Evolutionary conservation across 2,888 invertebrate species (phyloP), one percentile per base, ranked within the genome.

Genomic region (Drosophila barbarae): DNA sequence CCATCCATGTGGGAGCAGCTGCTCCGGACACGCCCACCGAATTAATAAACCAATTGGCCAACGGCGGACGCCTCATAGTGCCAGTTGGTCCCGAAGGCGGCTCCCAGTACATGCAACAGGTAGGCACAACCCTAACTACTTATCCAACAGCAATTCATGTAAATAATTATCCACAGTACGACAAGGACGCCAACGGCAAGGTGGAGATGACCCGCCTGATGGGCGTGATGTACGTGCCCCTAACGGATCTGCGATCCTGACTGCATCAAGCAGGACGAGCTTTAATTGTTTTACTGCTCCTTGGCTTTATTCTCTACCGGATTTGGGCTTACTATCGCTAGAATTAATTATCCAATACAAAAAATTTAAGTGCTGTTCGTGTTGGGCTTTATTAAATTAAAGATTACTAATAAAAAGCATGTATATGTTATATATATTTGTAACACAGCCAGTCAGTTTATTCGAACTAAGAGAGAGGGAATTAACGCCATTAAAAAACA

Each of bases 161-260:
- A 5, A 10, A 28, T 15, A 4, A 7, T 8, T 15, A 6, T 53
- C 58, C 87, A 6, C 92, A 97, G 92, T 94, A 98, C 60, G 99
- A 99, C 89, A 99, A 98, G 90, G 91, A 92, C 35, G 87, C 90
- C 3, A 94, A 96, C 87, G 98, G 98, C 8, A 91, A 93, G 34
- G 92, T 97, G 5, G 91, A 91, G 23, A 91, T 93, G 67, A 94
- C 93, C 76, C 92, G 93, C 41, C 91, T 99, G 10, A 98, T 98
- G 96, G 96, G 96, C 41, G 99, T 99, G 12, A 95, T 98, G 77
- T 99, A 97, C 88, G 99, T 99, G 35, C 99, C 99, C 0, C 91
- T 99, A 46, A 99, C 99, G 0, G 97, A 97, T 89, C 93, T 93
- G 87, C 92, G 77, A 1, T 82, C 89, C 55, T 89, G 89, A 89